Conservation (phyloP, 2,888 invertebrate species). For the Eucera pruinosa region DNA sequence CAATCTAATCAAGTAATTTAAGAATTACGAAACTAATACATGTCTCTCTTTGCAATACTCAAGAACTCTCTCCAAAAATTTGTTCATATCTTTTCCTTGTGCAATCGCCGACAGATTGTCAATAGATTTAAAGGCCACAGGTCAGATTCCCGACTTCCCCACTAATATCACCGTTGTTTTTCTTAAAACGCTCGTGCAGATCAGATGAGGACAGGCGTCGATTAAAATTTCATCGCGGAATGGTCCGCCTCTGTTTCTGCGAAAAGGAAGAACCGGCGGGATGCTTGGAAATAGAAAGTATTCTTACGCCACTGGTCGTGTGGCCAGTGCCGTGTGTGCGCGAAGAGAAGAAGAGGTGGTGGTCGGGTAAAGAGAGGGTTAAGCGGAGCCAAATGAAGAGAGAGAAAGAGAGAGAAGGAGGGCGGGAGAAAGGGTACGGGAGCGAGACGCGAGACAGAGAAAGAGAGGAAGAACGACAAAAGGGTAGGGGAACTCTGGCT, state of each 20-base stretch:
- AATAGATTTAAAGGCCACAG: not conserved
- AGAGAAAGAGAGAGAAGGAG: not conserved
- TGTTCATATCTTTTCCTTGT: not conserved
- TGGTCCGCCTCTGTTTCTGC: slow-evolving; percentile 16
- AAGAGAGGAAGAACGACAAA: slow-evolving; percentile 54
- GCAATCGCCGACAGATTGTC: not conserved
- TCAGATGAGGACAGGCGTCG: no score
- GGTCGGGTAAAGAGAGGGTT: slow-evolving; percentile 33
- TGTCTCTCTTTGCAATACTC: no score
- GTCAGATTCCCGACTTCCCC: no score
- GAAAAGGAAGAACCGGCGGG: slow-evolving; percentile 38
- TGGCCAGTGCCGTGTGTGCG: slow-evolving; percentile 54
- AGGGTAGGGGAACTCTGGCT: slow-evolving; percentile 75
- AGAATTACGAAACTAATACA: no score
- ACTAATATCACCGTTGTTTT: no score
- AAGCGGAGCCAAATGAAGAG: slow-evolving; percentile 41
- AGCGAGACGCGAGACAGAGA: slow-evolving; percentile 25
- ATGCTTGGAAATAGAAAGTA: slow-evolving; percentile 65
- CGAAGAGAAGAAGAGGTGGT: slow-evolving; percentile 33
- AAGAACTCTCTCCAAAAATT: not conserved
- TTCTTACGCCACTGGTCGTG: slow-evolving; percentile 66
- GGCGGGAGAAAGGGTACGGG: slow-evolving; percentile 43
- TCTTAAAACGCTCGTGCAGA: no score
- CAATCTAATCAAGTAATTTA: no score
- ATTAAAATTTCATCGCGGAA: slow-evolving; percentile 34